Evolutionary conservation across 2,797 vertebrate genomes (phyloP).

Genomic region (Mareca penelope): DNA sequence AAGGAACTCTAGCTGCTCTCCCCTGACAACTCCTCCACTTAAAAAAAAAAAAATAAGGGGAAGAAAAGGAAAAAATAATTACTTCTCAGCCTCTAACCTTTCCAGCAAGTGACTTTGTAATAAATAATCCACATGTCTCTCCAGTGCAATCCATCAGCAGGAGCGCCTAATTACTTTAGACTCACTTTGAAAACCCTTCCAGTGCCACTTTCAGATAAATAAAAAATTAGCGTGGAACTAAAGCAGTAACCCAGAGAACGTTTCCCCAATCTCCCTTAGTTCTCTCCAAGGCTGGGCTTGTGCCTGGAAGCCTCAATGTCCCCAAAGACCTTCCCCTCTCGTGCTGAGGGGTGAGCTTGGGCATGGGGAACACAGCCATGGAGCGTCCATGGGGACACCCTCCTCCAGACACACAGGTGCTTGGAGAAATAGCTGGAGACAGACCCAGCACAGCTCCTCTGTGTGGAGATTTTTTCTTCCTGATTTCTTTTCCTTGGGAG

Average conservation of each 20-base stretch:
- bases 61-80: constrained; percentile 79
- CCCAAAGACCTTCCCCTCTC: neutral
- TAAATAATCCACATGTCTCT: constrained; percentile 83
- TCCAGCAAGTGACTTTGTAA: constrained; percentile 83
- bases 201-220: constrained; percentile 80
- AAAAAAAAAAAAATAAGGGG: neutral
- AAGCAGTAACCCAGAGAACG: constrained; percentile 30
- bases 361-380: neutral
- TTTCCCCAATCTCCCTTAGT: neutral
- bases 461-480: neutral
- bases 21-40: constrained; percentile 54
- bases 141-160: constrained; percentile 80
- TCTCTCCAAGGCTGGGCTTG: neutral
- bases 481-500: neutral
- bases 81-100: constrained; percentile 86
- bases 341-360: neutral
- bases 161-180: constrained; percentile 82
- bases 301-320: neutral
- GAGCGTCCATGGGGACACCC: neutral
- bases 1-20: constrained; percentile 50
- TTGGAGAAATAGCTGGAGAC: neutral
- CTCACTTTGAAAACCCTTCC: constrained; percentile 79
- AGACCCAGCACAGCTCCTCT: neutral
- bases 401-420: neutral
- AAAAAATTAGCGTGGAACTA: constrained; percentile 76